A percentile compares a stretch with the other conserved stretches of the same genome.
phyloP scores from a whole-genome alignment of 2,888 invertebrate genomes.

The Apamea epomidion region DNA sequence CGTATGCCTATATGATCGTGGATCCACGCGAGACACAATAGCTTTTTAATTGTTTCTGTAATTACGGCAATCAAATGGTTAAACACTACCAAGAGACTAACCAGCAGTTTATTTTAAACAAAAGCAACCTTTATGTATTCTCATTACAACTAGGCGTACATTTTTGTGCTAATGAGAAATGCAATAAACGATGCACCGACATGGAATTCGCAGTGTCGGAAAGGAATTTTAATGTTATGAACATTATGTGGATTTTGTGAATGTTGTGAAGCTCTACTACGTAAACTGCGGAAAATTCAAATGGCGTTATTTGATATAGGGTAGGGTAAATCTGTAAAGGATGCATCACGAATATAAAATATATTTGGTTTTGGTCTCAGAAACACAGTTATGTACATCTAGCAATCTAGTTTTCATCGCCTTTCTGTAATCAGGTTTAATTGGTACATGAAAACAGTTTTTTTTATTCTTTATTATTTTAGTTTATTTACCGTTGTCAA shows the following conservation, averaged over 20 bases:
- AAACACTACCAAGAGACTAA: not conserved
- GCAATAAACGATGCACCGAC: conserved; percentile 52
- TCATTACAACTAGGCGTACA: conserved; percentile 16
- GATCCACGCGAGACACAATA: no score
- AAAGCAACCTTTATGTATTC: conserved; percentile 18
- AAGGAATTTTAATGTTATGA: conserved; percentile 52
- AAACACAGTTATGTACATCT: not conserved
- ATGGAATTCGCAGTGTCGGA: conserved; percentile 31
- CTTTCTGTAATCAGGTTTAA: not conserved
- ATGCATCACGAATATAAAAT: not conserved
- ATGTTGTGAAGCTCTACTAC: not conserved
- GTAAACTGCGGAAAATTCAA: not conserved
- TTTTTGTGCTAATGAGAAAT: conserved; percentile 57
- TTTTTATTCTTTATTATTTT: not conserved
- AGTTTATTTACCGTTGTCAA: no score
- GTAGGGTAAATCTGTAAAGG: no score
- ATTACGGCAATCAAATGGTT: no score
- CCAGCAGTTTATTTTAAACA: not conserved
- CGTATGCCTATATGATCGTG: no score
- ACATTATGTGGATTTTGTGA: conserved; percentile 15
- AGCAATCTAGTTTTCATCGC: not conserved
- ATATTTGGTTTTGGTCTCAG: no score
- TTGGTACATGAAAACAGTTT: not conserved
- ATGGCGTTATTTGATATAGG: not conserved
- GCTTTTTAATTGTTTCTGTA: no score